These are phyloP conservation scores for Callopanchax toddi DNA, from an alignment of 2,113 vertebrate species.

Conservation along the genomic window DNA sequence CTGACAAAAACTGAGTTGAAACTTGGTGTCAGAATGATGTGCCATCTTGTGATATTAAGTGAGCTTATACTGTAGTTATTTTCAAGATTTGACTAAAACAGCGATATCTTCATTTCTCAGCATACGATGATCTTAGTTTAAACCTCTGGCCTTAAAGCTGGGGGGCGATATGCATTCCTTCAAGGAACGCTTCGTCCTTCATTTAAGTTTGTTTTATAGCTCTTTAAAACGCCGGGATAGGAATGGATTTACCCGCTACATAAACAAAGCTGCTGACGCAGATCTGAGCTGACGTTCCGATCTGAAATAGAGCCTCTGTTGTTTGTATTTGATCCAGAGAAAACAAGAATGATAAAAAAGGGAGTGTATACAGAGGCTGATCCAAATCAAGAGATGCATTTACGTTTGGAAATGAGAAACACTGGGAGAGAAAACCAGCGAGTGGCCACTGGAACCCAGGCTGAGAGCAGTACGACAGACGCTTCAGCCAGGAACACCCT, in stretches of 20 bases:
- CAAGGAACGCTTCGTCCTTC: not conserved
- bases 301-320: slow-evolving; percentile 57
- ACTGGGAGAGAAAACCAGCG: slow-evolving; percentile 54
- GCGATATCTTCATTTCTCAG: too few species aligned
- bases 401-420: slow-evolving; percentile 73
- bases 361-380: slow-evolving; percentile 60
- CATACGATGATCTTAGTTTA: too few species aligned
- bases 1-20: too few species aligned
- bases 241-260: slow-evolving; percentile 50
- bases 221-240: slow-evolving; percentile 39
- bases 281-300: slow-evolving; percentile 54
- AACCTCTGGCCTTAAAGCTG: too few species aligned
- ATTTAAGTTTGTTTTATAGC: slow-evolving; percentile 36
- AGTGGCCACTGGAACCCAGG: slow-evolving; percentile 69
- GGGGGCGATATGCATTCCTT: too few species aligned
- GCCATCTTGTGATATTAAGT: too few species aligned
- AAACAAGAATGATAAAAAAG: slow-evolving; percentile 55
- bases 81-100: too few species aligned
- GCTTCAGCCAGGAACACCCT: slow-evolving; percentile 65
- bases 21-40: too few species aligned
- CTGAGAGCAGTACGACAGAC: slow-evolving; percentile 67
- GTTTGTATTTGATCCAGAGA: slow-evolving; percentile 65
- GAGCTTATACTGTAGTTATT: too few species aligned
- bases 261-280: slow-evolving; percentile 57
- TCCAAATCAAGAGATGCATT: slow-evolving; percentile 66